Conservation (phyloP, 1,140 invertebrate genomes). For the Lordiphosa collinella region DNA sequence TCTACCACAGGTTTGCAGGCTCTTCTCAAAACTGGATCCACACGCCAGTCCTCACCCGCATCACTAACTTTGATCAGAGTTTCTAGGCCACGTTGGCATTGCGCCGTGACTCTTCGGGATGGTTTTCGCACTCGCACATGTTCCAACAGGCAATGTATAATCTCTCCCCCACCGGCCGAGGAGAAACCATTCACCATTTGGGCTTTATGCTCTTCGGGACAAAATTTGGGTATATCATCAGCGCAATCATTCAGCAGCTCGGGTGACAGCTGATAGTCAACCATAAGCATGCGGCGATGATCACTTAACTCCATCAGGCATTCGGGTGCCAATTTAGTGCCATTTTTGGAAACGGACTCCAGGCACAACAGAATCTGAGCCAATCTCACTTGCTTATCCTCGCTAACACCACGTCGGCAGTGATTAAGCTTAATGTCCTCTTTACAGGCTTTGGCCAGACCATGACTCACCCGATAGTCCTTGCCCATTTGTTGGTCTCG, state of each 20-base stretch:
- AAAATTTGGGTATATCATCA: constrained; percentile 89
- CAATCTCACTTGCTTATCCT: constrained; percentile 91
- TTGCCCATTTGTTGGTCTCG: constrained; percentile 93
- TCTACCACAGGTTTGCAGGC: constrained; percentile 92
- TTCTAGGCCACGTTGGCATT: constrained; percentile 88
- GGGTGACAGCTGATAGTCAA: constrained; percentile 87
- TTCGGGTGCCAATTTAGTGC: constrained; percentile 85
- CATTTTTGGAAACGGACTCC: constrained; percentile 91
- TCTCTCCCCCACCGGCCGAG: constrained; percentile 83
- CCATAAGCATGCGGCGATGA: constrained; percentile 93
- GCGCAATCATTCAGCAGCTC: constrained; percentile 94
- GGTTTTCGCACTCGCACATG: constrained; percentile 86
- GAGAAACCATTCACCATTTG: constrained; percentile 81
- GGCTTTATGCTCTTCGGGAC: constrained; percentile 84
- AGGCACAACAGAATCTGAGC: constrained; percentile 96
- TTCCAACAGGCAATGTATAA: constrained; percentile 98
- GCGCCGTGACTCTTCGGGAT: constrained; percentile 83
- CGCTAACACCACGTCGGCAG: constrained; percentile 86
- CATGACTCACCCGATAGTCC: constrained; percentile 95
- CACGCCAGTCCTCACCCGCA: constrained; percentile 93
- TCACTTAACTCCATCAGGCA: constrained; percentile 94
- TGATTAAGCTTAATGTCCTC: constrained; percentile 93
- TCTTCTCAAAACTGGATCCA: constrained; percentile 92
- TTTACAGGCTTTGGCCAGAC: constrained; percentile 92
- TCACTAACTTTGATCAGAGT: constrained; percentile 89